These are phyloP conservation scores for Sarcophaga bullata DNA, from an alignment of 1,140 invertebrate genomes.

Conservation along the genomic window DNA sequence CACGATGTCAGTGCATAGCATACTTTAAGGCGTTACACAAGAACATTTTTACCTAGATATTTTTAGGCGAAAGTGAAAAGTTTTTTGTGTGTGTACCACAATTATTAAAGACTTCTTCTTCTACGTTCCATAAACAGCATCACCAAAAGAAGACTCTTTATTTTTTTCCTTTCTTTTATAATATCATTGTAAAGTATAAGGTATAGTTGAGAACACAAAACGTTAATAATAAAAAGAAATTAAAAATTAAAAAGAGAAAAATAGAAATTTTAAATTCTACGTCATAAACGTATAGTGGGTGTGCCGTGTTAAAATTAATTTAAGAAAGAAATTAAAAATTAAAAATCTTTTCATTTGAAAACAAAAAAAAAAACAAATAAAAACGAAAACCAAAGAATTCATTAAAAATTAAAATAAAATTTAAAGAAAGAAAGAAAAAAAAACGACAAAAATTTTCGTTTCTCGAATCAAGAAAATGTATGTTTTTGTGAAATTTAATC, in stretches of 20 bases:
- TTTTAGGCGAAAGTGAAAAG: neutral
- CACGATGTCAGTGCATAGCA: conserved; percentile 25
- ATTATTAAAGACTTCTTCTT: neutral
- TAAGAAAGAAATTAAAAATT: neutral
- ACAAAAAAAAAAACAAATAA: neutral
- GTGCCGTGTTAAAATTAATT: neutral
- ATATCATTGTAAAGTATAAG: too few relatives aligned
- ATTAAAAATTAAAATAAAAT: neutral
- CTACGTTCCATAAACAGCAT: neutral
- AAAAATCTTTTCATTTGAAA: neutral
- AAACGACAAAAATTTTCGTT: neutral
- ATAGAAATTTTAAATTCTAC: neutral
- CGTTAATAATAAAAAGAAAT: neutral
- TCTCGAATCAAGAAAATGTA: neutral
- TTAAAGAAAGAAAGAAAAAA: neutral
- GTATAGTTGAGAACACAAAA: too few relatives aligned
- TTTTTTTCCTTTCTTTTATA: too few relatives aligned
- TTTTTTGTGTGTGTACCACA: neutral
- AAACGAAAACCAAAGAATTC: neutral
- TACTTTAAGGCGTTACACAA: conserved; percentile 39
- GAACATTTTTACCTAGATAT: conserved; percentile 14
- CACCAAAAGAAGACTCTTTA: neutral
- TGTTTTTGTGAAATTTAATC: neutral
- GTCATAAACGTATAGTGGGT: neutral
- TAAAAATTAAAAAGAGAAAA: neutral